Percentiles rank a stretch among this genome's conserved stretches.
Evolutionary conservation across 2,113 vertebrate genomes (phyloP).

Genomic region (Poeciliopsis prolifica): DNA sequence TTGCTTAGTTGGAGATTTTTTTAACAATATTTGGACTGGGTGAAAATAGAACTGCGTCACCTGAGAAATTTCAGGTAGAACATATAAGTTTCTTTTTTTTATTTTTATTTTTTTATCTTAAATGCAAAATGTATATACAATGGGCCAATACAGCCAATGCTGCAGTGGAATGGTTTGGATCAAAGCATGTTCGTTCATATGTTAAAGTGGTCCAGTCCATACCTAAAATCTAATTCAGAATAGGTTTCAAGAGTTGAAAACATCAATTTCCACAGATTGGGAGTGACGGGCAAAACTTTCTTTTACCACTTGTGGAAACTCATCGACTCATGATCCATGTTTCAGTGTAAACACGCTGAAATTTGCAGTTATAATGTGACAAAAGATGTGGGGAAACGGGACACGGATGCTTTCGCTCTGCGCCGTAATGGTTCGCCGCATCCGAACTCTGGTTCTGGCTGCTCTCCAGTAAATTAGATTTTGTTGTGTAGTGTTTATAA

Average conservation of each 20-base stretch:
- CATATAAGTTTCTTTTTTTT: no score
- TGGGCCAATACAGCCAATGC: neutral
- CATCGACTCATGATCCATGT: neutral
- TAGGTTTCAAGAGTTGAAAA: neutral
- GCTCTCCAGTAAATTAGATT: slow-evolving; percentile 10
- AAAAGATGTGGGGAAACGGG: neutral
- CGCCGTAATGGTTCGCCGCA: slow-evolving; percentile 24
- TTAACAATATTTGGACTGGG: no score
- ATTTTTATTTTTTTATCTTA: no score
- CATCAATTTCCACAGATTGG: neutral
- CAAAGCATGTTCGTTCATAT: neutral
- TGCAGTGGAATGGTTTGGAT: neutral
- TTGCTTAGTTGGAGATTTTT: no score
- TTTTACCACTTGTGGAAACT: neutral
- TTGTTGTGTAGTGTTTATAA: slow-evolving; percentile 14
- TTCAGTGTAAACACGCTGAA: neutral
- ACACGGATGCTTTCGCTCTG: neutral
- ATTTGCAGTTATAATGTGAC: neutral
- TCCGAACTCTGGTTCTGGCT: slow-evolving; percentile 7
- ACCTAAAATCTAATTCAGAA: neutral
- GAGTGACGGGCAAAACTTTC: neutral
- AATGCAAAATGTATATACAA: no score
- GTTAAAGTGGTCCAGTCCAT: neutral
- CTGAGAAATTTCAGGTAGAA: no score
- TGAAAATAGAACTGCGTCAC: no score